Evolutionary conservation across 2,888 invertebrate species (phyloP).

Genomic region (Synergus gifuensis): DNA sequence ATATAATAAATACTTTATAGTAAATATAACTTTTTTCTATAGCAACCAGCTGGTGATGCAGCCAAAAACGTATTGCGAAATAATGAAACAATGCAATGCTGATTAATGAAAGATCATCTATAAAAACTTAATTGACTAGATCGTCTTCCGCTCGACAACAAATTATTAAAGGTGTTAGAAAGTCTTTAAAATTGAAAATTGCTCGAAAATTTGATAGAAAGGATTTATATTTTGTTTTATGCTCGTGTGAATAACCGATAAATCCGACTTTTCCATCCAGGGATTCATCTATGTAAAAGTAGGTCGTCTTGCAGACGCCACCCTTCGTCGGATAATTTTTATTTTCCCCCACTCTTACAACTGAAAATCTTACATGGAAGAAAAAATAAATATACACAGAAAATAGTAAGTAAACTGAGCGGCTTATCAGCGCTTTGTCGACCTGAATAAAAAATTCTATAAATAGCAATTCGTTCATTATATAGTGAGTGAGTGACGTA

Average conservation of each 20-base stretch:
- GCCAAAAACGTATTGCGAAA: constrained; percentile 23
- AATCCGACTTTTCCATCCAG: constrained; percentile 25
- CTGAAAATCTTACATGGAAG: neutral
- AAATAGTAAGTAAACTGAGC: neutral
- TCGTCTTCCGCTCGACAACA: constrained; percentile 1
- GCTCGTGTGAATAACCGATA: constrained; percentile 31
- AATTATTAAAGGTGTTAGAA: neutral
- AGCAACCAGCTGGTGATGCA: neutral
- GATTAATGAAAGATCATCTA: constrained; percentile 9
- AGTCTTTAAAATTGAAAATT: neutral
- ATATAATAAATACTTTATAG: too few relatives aligned
- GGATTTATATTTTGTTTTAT: constrained; percentile 8
- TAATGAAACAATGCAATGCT: too few relatives aligned
- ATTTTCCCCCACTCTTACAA: neutral
- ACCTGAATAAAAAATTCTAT: constrained; percentile 38
- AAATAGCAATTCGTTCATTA: constrained; percentile 35
- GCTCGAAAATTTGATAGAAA: too few relatives aligned
- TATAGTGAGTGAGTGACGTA: constrained; percentile 6
- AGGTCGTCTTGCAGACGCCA: constrained; percentile 27
- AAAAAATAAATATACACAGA: constrained; percentile 7
- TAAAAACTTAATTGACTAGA: constrained; percentile 14
- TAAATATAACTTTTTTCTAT: constrained; percentile 11
- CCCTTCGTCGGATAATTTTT: neutral
- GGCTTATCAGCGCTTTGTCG: constrained; percentile 36
- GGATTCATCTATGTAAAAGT: constrained; percentile 20